Percentiles rank a stretch among this genome's conserved stretches.
phyloP scores from a whole-genome alignment of 2,113 vertebrate species.

The Chionis minor region DNA sequence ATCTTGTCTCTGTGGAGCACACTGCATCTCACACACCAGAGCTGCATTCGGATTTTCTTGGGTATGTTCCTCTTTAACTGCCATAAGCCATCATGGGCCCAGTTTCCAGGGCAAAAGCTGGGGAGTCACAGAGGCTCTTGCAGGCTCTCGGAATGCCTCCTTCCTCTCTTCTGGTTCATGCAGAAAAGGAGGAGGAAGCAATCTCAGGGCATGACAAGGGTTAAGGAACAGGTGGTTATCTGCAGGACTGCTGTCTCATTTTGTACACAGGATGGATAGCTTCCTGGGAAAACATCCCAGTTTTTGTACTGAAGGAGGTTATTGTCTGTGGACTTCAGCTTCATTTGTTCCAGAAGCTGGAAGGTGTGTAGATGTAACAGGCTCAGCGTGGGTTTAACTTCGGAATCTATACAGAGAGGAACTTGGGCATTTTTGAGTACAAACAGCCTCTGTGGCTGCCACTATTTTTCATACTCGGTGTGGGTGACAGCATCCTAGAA shows the following conservation, averaged over 20 bases:
- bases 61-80: neutral
- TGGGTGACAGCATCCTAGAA: neutral
- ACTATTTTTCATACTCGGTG: fast-evolving
- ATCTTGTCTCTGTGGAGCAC: neutral
- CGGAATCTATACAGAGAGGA: neutral
- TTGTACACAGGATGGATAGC: neutral
- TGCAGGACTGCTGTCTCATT: neutral
- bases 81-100: neutral
- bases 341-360: neutral
- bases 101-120: neutral
- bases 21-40: neutral
- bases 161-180: neutral
- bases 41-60: neutral
- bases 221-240: constrained; percentile 41
- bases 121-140: neutral
- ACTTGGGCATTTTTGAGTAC: neutral
- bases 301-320: neutral
- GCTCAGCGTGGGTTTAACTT: neutral
- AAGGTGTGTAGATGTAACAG: neutral
- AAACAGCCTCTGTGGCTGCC: neutral
- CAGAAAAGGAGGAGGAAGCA: neutral
- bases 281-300: constrained; percentile 30
- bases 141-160: neutral
- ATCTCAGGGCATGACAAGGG: neutral
- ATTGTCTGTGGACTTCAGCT: neutral